Evolutionary conservation across 2,113 vertebrate species (phyloP), one percentile per base, ranked within the genome.

Genomic region (Apaloderma vittatum): DNA sequence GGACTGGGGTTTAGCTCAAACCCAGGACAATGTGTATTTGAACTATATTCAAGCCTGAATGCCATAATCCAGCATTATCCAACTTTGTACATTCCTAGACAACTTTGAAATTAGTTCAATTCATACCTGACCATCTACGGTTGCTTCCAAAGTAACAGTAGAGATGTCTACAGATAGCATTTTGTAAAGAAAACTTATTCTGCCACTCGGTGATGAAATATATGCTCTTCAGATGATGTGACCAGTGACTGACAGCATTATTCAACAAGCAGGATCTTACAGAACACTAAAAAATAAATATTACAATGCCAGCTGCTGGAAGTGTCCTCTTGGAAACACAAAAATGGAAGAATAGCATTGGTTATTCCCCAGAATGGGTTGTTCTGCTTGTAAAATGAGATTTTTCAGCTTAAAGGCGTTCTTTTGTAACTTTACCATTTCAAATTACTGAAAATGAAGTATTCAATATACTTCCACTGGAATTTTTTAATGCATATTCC

Each of bases 381-480:
- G 26, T 88, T 97, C 96, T 93, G 92, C 55, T 83, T 78, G 81
- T 93, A 67, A 96, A 89, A 95, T 37, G 92, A 92, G 68, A 85
- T 95, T 96, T 94, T 94, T 86, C 65, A 94, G 58, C 80, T 87
- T 51, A 86, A 92, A 97, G 89, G 54, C 65, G 94, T 93, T 93
- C 57, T 97, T 91, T 79, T 88, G 30, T 87, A 94, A 57, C 84
- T 95, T 91, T 66, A 55, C 84, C 81, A 37, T 92, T 96, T 95
- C 93, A 67, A 70, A 48, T 95, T 92, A 94, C 94, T 87, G 94
- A 95, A 97, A 95, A 96, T 97, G 37, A 97, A 97, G 97, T 94
- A 97, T 97, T 97, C 97, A 97, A 96, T 89, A 97, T 92, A 80
- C 43, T 96, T 94, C 92, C 34, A 68, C 68, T 63, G 59, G 86